A percentile compares a stretch with the other conserved stretches of the same genome.
These are phyloP conservation scores for Dyspetes luteomarginatus DNA, from an alignment of 2,888 invertebrate species.

Conservation along the genomic window DNA sequence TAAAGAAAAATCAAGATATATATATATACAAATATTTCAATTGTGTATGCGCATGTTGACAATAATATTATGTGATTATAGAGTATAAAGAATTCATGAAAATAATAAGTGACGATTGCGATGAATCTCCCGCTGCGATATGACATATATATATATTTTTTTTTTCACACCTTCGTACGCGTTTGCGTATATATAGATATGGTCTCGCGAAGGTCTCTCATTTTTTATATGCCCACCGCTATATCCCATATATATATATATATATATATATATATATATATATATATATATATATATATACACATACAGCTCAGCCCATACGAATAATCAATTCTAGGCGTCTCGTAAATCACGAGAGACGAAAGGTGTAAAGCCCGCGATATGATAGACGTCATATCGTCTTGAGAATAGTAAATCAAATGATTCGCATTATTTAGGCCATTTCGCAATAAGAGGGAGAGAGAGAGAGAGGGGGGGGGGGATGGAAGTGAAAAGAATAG, in stretches of 20 bases:
- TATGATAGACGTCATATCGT: constrained; percentile 34
- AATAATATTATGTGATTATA: neutral
- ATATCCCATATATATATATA: neutral
- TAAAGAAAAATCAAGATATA: too few relatives aligned
- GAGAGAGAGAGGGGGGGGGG: too few relatives aligned
- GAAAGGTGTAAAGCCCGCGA: constrained; percentile 53
- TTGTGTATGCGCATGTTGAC: neutral
- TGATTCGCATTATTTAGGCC: neutral
- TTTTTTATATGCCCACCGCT: constrained; percentile 4
- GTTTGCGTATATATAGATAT: constrained; percentile 30
- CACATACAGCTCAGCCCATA: neutral
- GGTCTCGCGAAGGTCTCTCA: constrained; percentile 57
- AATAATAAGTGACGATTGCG: constrained; percentile 16
- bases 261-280: neutral
- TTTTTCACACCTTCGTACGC: constrained; percentile 58
- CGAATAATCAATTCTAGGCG: constrained; percentile 58
- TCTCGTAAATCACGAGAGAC: constrained; percentile 55
- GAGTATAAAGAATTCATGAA: constrained; percentile 12
- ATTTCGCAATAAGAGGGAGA: too few relatives aligned
- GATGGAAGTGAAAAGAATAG: neutral
- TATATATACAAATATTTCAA: neutral
- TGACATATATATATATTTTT: constrained; percentile 36
- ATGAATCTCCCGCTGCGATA: constrained; percentile 59
- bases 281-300: neutral
- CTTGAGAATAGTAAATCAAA: neutral